Conservation (phyloP, 2,888 invertebrate genomes). For the Aphodius sticticus region DNA sequence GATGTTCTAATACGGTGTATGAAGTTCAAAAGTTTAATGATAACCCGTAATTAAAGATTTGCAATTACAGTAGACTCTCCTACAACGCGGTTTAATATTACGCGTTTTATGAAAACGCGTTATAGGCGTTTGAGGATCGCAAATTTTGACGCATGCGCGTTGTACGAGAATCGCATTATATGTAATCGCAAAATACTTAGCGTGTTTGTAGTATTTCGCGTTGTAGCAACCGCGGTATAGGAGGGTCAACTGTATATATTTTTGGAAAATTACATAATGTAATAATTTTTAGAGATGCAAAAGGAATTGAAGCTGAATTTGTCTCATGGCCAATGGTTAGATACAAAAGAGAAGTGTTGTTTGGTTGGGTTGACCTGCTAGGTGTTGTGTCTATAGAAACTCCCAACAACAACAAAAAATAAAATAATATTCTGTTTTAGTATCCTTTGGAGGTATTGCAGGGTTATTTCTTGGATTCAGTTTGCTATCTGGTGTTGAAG, state of each 20-base stretch:
- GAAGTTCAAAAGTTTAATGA: conserved; percentile 77
- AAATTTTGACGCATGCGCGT: too few species aligned
- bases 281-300: conserved; percentile 26
- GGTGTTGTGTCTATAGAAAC: conserved; percentile 61
- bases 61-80: too few species aligned
- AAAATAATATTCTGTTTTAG: conserved; percentile 54
- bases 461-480: conserved; percentile 79
- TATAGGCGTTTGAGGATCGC: too few species aligned
- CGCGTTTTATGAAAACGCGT: too few species aligned
- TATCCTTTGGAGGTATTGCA: conserved; percentile 72
- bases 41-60: conserved; percentile 61
- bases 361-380: conserved; percentile 84
- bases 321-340: conserved; percentile 82
- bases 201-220: too few species aligned
- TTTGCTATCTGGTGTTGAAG: conserved; percentile 77
- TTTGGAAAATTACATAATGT: conserved; percentile 16
- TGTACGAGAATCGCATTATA: too few species aligned
- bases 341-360: conserved; percentile 81
- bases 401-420: background rate
- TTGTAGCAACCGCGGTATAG: too few species aligned
- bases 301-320: conserved; percentile 68
- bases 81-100: too few species aligned
- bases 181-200: too few species aligned
- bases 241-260: background rate
- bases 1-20: conserved; percentile 79